A percentile compares a stretch with the other conserved stretches of the same genome.
These are phyloP conservation scores for Labroides dimidiatus DNA, from an alignment of 2,797 vertebrate genomes.

Conservation along the genomic window DNA sequence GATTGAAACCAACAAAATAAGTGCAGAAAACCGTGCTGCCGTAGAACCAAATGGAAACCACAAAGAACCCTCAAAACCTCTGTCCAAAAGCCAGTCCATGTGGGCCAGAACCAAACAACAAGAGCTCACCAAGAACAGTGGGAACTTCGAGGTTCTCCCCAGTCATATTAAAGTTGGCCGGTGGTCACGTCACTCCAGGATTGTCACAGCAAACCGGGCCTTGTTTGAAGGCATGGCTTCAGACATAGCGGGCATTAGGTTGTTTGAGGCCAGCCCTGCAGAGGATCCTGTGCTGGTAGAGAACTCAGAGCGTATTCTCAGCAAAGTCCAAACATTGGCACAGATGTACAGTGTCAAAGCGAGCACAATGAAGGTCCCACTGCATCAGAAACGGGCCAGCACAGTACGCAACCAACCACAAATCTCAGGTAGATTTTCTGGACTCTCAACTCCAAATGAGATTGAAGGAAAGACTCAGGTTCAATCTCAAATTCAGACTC, in stretches of 20 bases:
- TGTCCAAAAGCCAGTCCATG: conserved; percentile 21
- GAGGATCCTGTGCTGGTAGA: conserved; percentile 79
- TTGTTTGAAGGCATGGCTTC: conserved; percentile 76
- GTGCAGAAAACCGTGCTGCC: background rate
- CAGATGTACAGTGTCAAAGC: conserved; percentile 90
- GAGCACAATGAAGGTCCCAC: conserved; percentile 84
- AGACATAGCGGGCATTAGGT: conserved; percentile 72
- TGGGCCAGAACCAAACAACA: conserved; percentile 36
- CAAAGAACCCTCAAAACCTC: conserved; percentile 6
- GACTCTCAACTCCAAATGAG: background rate
- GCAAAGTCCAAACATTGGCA: conserved; percentile 91
- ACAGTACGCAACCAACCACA: conserved; percentile 20
- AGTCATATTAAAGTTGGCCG: conserved; percentile 70
- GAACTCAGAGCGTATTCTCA: conserved; percentile 88
- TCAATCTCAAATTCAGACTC: background rate
- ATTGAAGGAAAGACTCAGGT: conserved; percentile 1
- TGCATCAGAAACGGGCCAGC: conserved; percentile 77
- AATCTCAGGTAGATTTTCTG: conserved; percentile 37
- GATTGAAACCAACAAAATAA: conserved; percentile 39
- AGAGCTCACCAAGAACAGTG: conserved; percentile 11
- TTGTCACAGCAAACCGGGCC: conserved; percentile 64
- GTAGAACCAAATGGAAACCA: conserved; percentile 11
- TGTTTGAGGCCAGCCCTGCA: conserved; percentile 77
- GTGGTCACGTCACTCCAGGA: conserved; percentile 73
- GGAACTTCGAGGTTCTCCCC: conserved; percentile 52